A percentile compares a stretch with the other conserved stretches of the same genome.
Conservation (phyloP, 1,140 invertebrate genomes). For the Penaeus japonicus region DNA sequence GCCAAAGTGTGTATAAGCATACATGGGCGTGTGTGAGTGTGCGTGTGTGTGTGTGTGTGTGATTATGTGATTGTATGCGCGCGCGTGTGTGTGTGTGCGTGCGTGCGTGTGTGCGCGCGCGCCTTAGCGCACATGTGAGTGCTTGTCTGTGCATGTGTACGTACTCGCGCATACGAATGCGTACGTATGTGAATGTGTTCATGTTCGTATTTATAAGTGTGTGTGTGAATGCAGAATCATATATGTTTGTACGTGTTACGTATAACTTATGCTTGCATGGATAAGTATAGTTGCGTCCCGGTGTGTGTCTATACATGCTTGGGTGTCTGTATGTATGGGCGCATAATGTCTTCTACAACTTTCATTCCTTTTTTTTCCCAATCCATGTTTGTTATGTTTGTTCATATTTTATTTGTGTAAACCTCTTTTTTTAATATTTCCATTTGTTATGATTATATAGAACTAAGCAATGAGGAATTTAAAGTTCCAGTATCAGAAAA, state of each 20-base stretch:
- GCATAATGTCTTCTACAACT: background rate
- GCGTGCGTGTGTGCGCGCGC: background rate
- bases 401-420: no score
- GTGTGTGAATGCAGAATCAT: background rate
- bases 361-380: no score
- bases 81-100: background rate
- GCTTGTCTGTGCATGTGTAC: background rate
- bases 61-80: background rate
- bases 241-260: conserved; percentile 39
- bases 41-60: conserved; percentile 4
- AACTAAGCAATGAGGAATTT: no score
- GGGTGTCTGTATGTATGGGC: background rate
- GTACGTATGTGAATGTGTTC: background rate
- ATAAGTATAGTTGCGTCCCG: background rate
- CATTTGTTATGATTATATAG: no score
- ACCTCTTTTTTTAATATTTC: no score
- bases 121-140: background rate
- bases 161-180: background rate
- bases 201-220: background rate
- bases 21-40: background rate
- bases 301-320: background rate
- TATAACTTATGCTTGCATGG: conserved; percentile 18
- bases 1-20: background rate
- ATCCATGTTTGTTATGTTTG: no score
- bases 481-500: no score